Base-by-base conservation (phyloP, 1,140 invertebrate species). In the Anastatus disparis region DNA sequence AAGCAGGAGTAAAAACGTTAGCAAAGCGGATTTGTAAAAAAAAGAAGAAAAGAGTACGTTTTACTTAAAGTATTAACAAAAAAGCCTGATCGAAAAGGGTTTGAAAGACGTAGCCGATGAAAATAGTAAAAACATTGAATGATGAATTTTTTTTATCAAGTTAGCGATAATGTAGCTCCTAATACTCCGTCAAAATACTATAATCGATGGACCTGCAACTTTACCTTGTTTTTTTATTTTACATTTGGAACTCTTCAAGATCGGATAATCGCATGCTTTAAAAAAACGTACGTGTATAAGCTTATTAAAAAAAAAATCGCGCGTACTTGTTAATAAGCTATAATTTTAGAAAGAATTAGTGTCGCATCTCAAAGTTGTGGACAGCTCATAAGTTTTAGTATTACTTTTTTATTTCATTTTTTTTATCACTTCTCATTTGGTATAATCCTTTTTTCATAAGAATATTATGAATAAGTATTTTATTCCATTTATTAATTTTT, bases 271-370 rank as follows among this genome's bases (percentile, higher is more conserved):
- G 27, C n/a, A n/a, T 27, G 20, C n/a, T n/a, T n/a, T 22, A 20
- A 17, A 55, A 31, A 35, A 20, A 3, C 29, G 12, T 42, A 24
- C 26, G 20, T 31, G 20, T 6, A 15, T 17, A 10, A 15, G 26
- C 52, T 17, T 6, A 26, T 27, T 3, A 24, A 31, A 29, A n/a
- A 12, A 20, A 13, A 17, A 44, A 15, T 44, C 31, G 35, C n/a
- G 35, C 55, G 55, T 38, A 24, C 55, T 24, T 2, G 40, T 9
- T 50, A 50, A 50, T 31, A 50, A 63, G 44, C 70, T 55, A 76
- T 74, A 76, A 76, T 62, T 76, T 72, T 53, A 42, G 55, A 55
- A 52, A 62, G 71, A 52, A 76, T 76, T 73, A 76, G 71, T 56
- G 70, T 71, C 72, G 70, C 46, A 67, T 56, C 55, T 70, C 20